phyloP scores from a whole-genome alignment of 2,113 vertebrate genomes.

The Oplegnathus fasciatus region DNA sequence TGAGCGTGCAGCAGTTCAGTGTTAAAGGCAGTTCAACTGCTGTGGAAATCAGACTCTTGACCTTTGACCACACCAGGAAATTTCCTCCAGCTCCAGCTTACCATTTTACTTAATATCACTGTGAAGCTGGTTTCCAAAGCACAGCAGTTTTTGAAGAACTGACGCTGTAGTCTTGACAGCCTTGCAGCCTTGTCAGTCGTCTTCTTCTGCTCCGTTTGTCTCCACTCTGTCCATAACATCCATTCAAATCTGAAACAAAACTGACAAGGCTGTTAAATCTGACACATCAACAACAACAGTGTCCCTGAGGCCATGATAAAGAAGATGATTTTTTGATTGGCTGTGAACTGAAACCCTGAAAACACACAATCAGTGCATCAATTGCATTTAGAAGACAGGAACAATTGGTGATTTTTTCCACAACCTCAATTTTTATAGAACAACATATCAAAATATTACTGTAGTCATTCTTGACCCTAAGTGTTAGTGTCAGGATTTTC shows the following conservation, averaged over 20 bases:
- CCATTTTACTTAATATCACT: slow-evolving; percentile 5
- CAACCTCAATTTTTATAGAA: neutral
- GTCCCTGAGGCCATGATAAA: neutral
- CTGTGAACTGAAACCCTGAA: neutral
- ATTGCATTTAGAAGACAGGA: neutral
- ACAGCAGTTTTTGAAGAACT: neutral
- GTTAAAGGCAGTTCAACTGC: neutral
- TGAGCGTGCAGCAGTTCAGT: neutral
- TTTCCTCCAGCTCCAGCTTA: neutral
- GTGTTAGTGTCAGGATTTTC: slow-evolving; percentile 46
- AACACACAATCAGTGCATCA: neutral
- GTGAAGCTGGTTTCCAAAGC: neutral
- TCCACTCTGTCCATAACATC: neutral
- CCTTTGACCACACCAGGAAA: neutral
- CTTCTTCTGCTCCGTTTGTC: neutral
- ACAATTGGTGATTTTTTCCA: neutral
- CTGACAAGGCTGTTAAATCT: neutral
- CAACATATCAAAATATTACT: slow-evolving; percentile 9
- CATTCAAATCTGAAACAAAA: neutral
- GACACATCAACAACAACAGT: neutral
- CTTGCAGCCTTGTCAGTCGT: neutral
- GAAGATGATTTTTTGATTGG: neutral
- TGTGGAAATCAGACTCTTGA: neutral
- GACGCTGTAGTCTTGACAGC: neutral
- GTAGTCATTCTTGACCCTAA: slow-evolving; percentile 37